Base-by-base conservation (phyloP, 1,140 invertebrate species). In the Leptopilina clavipes region DNA sequence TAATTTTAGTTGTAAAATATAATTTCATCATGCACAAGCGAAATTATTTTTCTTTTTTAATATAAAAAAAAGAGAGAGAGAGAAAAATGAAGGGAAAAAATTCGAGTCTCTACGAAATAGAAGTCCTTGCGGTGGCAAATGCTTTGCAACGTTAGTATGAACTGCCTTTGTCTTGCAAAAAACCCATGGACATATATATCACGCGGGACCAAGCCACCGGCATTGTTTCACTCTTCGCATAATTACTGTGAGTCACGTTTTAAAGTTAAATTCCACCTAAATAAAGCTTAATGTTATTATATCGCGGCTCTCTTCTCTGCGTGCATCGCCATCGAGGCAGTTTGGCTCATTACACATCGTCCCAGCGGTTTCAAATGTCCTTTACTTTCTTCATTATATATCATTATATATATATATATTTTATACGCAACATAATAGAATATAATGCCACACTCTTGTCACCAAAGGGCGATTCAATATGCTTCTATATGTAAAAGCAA, bases 211-310 rank as follows among this genome's bases (percentile, higher is more conserved):
- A 86, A 82, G 85, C 83, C 78, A 81, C 84, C 81, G 83, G 87
- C 88, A 90, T 90, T 89, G 89, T 90, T 90, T 89, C 85, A 84
- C 83, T 86, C 84, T 78, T 87, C 87, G 89, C 88, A 89, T 89
- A 89, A 90, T 89, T 90, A 89, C 87, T 83, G 85, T 86, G 88
- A 88, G 87, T 88, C 87, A 85, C 86, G 87, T 89, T 90, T 89
- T 89, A 89, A 89, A 89, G 85, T 90, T 87, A 86, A 90, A 90
- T 88, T 89, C 88, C 86, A 86, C 86, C 87, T 88, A 90, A 89
- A 89, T 89, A 88, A 89, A 90, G 88, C 87, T 89, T 89, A 87
- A 89, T 89, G 87, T 89, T 90, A 89, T 90, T 90, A 89, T 89
- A 87, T 85, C 84, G 84, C 73, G 48, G 48, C 65, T 22, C 75